phyloP scores from a whole-genome alignment of 2,797 vertebrate genomes.

The Arnoldichthys spilopterus region DNA sequence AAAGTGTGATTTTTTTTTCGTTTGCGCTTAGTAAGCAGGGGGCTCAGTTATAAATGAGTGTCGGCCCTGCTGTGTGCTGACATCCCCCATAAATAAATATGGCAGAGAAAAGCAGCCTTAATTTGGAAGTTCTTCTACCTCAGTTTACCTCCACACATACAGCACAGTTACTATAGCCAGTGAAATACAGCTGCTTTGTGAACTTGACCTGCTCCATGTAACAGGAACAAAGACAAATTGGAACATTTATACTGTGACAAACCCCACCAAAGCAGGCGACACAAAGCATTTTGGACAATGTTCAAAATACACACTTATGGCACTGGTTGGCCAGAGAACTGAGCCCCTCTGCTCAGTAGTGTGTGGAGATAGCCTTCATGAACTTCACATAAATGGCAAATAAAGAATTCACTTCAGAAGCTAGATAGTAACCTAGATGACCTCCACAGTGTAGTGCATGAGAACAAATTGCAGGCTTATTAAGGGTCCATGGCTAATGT shows the following conservation, averaged over 20 bases:
- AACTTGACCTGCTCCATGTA: neutral
- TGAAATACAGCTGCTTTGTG: neutral
- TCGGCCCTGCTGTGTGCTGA: constrained; percentile 65
- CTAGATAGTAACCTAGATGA: too few relatives aligned
- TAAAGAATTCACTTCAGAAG: too few relatives aligned
- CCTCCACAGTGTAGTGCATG: too few relatives aligned
- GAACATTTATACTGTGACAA: neutral
- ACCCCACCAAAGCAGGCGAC: too few relatives aligned
- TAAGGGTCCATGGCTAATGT: too few relatives aligned
- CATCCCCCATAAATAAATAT: constrained; percentile 71
- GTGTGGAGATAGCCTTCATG: too few relatives aligned
- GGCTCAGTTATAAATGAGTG: constrained; percentile 70
- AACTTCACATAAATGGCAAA: too few relatives aligned
- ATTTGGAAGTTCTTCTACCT: constrained; percentile 16
- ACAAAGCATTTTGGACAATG: too few relatives aligned
- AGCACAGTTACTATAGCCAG: neutral
- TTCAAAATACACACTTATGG: too few relatives aligned
- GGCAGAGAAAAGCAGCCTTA: constrained; percentile 57
- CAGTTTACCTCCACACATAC: neutral
- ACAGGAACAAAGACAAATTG: neutral
- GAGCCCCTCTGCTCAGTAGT: too few relatives aligned
- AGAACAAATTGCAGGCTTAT: too few relatives aligned
- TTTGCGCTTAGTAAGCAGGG: constrained; percentile 74
- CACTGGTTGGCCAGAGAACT: too few relatives aligned
- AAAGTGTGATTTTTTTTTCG: constrained; percentile 53